A percentile compares a stretch with the other conserved stretches of the same genome.
phyloP scores from a whole-genome alignment of 2,888 invertebrate genomes.

The Spodoptera exigua region DNA sequence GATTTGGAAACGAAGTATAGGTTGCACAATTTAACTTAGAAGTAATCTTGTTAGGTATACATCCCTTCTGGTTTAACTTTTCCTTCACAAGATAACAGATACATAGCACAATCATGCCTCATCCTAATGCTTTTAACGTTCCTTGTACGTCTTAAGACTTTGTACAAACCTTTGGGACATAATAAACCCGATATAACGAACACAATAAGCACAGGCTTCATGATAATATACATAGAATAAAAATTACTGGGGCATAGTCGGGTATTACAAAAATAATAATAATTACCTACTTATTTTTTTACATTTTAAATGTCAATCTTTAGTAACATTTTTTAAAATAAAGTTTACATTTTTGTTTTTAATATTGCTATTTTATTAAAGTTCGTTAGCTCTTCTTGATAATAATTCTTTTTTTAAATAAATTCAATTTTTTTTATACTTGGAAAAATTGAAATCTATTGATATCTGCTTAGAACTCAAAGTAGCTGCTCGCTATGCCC shows the following conservation, averaged over 20 bases:
- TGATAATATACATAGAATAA: conserved; percentile 28
- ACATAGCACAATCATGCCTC: conserved; percentile 85
- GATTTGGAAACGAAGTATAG: conserved; percentile 13
- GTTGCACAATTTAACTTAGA: conserved; percentile 37
- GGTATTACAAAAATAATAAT: conserved; percentile 7
- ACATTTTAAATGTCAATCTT: too few relatives aligned
- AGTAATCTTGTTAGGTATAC: conserved; percentile 20
- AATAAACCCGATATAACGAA: conserved; percentile 42
- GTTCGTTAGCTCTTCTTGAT: conserved; percentile 21
- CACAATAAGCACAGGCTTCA: conserved; percentile 62
- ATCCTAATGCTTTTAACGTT: conserved; percentile 78
- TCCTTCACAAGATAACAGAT: conserved; percentile 79
- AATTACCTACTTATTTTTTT: too few relatives aligned
- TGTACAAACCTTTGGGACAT: conserved; percentile 55
- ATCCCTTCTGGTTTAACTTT: conserved; percentile 64
- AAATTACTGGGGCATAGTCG: conserved; percentile 54
- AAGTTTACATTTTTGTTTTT: too few relatives aligned
- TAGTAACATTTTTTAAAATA: too few relatives aligned
- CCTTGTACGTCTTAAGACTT: conserved; percentile 52
- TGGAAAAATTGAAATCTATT: background rate
- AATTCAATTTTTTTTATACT: background rate
- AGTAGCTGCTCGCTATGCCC: conserved; percentile 55
- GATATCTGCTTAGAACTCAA: too few relatives aligned
- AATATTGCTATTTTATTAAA: too few relatives aligned
- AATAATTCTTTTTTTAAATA: background rate